Conservation (phyloP, 2,888 invertebrate species). For the Mythimna loreyi region DNA sequence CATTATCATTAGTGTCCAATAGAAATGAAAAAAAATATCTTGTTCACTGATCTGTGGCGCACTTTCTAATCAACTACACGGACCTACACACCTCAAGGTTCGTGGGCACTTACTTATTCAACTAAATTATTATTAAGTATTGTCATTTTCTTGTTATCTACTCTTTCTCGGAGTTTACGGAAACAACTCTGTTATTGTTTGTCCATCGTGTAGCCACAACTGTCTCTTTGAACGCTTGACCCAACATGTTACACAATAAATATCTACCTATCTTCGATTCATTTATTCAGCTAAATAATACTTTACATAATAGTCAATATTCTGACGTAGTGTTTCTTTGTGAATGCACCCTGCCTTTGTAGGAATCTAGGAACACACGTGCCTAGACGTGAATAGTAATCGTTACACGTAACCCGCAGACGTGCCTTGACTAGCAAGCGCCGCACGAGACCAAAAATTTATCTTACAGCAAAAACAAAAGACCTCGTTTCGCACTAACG, state of each 20-base stretch:
- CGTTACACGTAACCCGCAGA: constrained; percentile 40
- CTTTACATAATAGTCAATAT: constrained; percentile 48
- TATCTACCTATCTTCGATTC: constrained; percentile 4
- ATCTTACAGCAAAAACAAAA: constrained; percentile 55
- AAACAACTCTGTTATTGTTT: constrained; percentile 30
- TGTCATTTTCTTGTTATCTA: constrained; percentile 24
- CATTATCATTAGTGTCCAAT: constrained; percentile 10
- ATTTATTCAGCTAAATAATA: constrained; percentile 36
- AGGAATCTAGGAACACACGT: constrained; percentile 59
- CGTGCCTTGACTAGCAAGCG: constrained; percentile 51
- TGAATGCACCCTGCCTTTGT: constrained; percentile 49
- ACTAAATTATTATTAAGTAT: constrained; percentile 30
- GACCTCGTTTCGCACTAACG: constrained; percentile 22
- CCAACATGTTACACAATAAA: constrained; percentile 41
- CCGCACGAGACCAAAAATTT: constrained; percentile 46
- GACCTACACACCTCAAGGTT: constrained; percentile 46
- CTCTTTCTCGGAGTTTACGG: constrained; percentile 33
- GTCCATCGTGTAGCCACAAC: constrained; percentile 21
- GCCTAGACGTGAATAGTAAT: constrained; percentile 51
- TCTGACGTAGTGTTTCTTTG: constrained; percentile 46
- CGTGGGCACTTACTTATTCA: constrained; percentile 10
- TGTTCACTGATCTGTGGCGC: constrained; percentile 51
- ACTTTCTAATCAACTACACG: constrained; percentile 58
- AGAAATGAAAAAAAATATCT: constrained; percentile 38
- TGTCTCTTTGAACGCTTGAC: constrained; percentile 33